Conservation (phyloP, 2,888 invertebrate genomes). For the Cephus rjabovi region DNA sequence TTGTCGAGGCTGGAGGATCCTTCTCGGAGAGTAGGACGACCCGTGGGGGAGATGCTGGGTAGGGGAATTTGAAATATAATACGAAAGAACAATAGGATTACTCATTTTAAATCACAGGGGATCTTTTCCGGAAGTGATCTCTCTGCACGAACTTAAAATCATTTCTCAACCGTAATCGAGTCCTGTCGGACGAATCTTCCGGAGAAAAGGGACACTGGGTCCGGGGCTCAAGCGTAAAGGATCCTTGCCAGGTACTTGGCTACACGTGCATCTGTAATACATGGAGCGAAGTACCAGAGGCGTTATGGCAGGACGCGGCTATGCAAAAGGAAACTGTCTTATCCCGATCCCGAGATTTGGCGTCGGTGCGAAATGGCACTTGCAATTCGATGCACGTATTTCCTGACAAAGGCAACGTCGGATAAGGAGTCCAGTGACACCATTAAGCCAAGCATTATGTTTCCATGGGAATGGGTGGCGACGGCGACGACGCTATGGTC, state of each 20-base stretch:
- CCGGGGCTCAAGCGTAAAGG: neutral
- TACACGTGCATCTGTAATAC: neutral
- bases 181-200: neutral
- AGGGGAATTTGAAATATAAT: neutral
- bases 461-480: neutral
- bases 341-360: neutral
- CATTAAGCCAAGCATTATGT: neutral
- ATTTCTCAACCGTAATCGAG: neutral
- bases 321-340: neutral
- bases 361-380: neutral
- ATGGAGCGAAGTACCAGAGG: neutral
- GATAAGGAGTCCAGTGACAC: neutral
- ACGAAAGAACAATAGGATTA: neutral
- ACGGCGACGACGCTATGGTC: neutral
- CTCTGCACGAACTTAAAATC: neutral
- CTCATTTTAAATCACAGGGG: neutral
- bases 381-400: slow-evolving; percentile 28
- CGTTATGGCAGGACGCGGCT: neutral
- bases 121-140: neutral
- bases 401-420: slow-evolving; percentile 1
- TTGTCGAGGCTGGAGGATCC: neutral
- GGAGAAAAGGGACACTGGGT: neutral
- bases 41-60: neutral
- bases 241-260: neutral
- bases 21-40: neutral